Conservation (phyloP, 2,113 vertebrate species). For the Microtus ochrogaster region DNA sequence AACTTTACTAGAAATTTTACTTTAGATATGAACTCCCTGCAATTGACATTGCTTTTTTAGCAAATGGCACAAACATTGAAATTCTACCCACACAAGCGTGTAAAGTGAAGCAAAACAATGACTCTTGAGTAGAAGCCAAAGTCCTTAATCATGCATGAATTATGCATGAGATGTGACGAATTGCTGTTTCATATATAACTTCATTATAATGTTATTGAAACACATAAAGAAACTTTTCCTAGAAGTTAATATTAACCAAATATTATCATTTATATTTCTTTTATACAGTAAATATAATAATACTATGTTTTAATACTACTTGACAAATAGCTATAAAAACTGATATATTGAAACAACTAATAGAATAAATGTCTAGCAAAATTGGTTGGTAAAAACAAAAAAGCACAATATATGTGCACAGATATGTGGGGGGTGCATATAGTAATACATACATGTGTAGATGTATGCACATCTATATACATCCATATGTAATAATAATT, state of each 20-base stretch:
- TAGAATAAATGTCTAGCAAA: background rate
- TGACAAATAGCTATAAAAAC: background rate
- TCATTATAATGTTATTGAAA: background rate
- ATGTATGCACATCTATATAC: background rate
- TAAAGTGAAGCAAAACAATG: background rate
- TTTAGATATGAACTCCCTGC: background rate
- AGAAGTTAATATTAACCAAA: background rate
- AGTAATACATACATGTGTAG: background rate
- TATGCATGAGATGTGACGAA: conserved; percentile 50
- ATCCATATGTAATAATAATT: background rate
- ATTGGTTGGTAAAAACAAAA: background rate
- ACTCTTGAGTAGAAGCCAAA: background rate
- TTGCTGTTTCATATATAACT: background rate
- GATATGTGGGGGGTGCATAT: background rate
- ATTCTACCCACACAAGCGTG: background rate
- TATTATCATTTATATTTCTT: background rate
- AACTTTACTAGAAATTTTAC: conserved; percentile 7
- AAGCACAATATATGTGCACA: background rate
- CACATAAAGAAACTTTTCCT: background rate
- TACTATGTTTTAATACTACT: background rate
- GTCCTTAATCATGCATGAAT: background rate
- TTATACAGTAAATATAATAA: background rate
- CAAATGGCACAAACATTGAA: background rate
- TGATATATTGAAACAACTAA: background rate
- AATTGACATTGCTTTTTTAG: background rate